Conservation (phyloP, 2,888 invertebrate genomes). For the Cerceris rybyensis region DNA sequence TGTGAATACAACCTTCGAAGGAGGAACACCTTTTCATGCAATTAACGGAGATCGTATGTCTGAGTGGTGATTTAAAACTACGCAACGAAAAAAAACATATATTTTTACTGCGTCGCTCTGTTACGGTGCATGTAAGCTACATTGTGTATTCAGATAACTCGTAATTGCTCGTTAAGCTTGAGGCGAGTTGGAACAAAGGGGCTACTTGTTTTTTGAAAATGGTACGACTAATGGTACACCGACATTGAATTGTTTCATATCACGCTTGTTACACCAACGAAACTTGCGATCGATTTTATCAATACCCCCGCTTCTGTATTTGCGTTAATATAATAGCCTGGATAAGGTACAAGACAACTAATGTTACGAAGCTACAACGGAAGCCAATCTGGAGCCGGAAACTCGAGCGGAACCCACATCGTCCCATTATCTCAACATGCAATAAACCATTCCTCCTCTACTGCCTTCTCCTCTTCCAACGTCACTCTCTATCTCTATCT, state of each 20-base stretch:
- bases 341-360: constrained; percentile 14
- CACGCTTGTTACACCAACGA: not conserved
- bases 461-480: constrained; percentile 14
- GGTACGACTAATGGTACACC: constrained; percentile 9
- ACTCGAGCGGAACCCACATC: constrained; percentile 43
- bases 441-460: constrained; percentile 42
- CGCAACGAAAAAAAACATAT: constrained; percentile 19
- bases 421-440: constrained; percentile 49
- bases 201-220: constrained; percentile 29
- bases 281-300: not conserved
- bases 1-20: not conserved
- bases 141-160: constrained; percentile 40
- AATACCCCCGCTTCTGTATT: not conserved
- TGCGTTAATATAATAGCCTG: constrained; percentile 7
- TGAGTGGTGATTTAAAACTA: constrained; percentile 23
- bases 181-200: constrained; percentile 3
- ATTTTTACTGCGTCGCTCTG: constrained; percentile 11
- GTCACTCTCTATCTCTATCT: not conserved
- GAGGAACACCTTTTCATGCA: constrained; percentile 6
- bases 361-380: not conserved
- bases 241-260: not conserved
- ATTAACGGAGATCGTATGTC: constrained; percentile 26
- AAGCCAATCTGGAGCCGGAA: constrained; percentile 29
- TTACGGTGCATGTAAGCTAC: not conserved
- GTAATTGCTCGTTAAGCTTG: constrained; percentile 37